phyloP scores from a whole-genome alignment of 2,113 vertebrate species.

The Alaudala cheleensis region DNA sequence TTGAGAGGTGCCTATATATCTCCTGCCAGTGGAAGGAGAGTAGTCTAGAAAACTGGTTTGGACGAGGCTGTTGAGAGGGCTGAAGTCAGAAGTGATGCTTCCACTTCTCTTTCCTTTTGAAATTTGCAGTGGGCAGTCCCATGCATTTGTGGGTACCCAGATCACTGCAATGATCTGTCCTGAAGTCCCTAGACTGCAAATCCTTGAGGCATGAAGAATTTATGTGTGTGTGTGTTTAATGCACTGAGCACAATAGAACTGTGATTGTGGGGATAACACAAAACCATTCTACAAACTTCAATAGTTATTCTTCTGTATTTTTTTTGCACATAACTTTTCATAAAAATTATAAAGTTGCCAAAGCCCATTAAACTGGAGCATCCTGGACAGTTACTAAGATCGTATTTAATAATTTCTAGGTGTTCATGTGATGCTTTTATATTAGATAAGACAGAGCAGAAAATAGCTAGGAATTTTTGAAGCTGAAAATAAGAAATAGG shows the following conservation, averaged over 20 bases:
- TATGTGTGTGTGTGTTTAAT: background rate
- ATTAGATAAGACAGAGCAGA: background rate
- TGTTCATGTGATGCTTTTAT: background rate
- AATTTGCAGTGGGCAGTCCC: background rate
- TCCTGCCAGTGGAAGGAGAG: background rate
- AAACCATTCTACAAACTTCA: background rate
- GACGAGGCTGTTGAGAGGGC: background rate
- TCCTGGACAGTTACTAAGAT: background rate
- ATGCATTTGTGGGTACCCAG: fast-evolving
- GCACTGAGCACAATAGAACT: background rate
- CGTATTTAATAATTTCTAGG: background rate
- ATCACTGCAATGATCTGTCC: background rate
- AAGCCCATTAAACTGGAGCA: background rate
- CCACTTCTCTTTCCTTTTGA: background rate
- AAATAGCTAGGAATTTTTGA: background rate
- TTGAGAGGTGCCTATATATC: background rate
- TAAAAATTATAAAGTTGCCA: background rate
- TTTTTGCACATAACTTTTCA: background rate
- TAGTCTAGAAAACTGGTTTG: background rate
- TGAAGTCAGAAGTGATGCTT: background rate
- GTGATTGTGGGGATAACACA: background rate
- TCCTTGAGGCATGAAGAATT: background rate
- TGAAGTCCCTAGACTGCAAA: background rate
- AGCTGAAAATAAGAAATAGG: background rate
- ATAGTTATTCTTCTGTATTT: background rate